Evolutionary conservation across 2,888 invertebrate species (phyloP).

Genomic region (Neuroscelio doddi): DNA sequence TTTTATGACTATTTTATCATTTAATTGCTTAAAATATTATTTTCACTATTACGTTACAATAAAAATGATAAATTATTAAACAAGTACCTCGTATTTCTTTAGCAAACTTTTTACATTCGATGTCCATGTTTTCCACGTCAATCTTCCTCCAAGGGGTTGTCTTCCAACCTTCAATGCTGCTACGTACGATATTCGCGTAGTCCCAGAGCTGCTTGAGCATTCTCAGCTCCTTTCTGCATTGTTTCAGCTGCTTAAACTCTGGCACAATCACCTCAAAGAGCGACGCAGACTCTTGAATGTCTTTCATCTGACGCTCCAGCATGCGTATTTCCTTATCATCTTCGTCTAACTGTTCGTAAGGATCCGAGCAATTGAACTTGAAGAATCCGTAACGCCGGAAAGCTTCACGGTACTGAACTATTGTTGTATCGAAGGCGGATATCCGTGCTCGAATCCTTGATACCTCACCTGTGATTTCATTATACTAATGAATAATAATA

Average conservation of each 20-base stretch:
- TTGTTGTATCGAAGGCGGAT: constrained; percentile 86
- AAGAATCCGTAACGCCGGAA: constrained; percentile 87
- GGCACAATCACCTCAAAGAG: constrained; percentile 96
- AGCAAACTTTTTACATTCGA: constrained; percentile 97
- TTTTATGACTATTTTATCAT: too few species aligned
- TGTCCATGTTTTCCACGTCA: constrained; percentile 98
- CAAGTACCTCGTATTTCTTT: constrained; percentile 86
- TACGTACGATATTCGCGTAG: constrained; percentile 90
- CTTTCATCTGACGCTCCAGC: constrained; percentile 89
- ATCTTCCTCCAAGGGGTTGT: constrained; percentile 97
- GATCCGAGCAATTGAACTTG: constrained; percentile 82
- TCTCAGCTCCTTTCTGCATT: constrained; percentile 91
- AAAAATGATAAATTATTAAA: too few species aligned
- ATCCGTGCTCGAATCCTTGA: constrained; percentile 91
- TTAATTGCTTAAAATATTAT: too few species aligned
- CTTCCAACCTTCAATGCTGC: constrained; percentile 97
- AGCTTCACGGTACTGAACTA: constrained; percentile 89
- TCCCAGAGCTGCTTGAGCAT: constrained; percentile 97
- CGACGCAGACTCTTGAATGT: constrained; percentile 91
- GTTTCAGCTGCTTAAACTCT: constrained; percentile 93
- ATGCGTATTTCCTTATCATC: constrained; percentile 85
- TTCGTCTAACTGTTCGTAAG: constrained; percentile 84
- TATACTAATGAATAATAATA: constrained; percentile 1
- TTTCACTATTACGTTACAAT: too few species aligned
- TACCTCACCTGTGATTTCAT: constrained; percentile 84